phyloP scores from a whole-genome alignment of 2,888 invertebrate species.

The Eledone cirrhosa region DNA sequence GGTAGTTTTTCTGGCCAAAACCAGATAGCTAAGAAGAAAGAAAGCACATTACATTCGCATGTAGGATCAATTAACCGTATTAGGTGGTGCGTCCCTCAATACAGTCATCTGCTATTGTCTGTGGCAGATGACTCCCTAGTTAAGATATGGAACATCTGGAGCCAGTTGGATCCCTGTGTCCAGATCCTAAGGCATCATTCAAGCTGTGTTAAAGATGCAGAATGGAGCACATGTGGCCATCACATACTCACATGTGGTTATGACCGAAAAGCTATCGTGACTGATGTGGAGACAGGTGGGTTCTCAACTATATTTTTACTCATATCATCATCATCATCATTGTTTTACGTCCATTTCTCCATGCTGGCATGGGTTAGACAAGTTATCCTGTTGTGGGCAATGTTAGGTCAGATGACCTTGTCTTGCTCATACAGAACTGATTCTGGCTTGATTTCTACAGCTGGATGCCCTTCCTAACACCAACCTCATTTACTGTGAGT shows the following conservation, averaged over 20 bases:
- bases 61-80: constrained; percentile 55
- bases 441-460: too few species aligned
- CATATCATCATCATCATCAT: too few species aligned
- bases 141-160: constrained; percentile 64
- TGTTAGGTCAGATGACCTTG: too few species aligned
- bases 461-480: too few species aligned
- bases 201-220: constrained; percentile 61
- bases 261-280: constrained; percentile 58
- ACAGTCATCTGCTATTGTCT: constrained; percentile 62
- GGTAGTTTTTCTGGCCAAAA: too few species aligned
- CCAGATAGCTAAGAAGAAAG: not conserved
- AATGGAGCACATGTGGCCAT: constrained; percentile 58
- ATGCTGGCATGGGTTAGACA: too few species aligned
- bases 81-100: constrained; percentile 56
- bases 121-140: constrained; percentile 62
- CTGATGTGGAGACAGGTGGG: constrained; percentile 62
- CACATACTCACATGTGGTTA: constrained; percentile 60
- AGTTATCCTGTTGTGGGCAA: too few species aligned
- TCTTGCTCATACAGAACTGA: too few species aligned
- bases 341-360: too few species aligned
- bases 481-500: too few species aligned
- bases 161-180: constrained; percentile 47
- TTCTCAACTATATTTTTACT: too few species aligned
- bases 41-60: constrained; percentile 43
- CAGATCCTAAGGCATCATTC: constrained; percentile 46